Base-by-base conservation (phyloP, 2,113 vertebrate genomes). In the Pollachius pollachius region DNA sequence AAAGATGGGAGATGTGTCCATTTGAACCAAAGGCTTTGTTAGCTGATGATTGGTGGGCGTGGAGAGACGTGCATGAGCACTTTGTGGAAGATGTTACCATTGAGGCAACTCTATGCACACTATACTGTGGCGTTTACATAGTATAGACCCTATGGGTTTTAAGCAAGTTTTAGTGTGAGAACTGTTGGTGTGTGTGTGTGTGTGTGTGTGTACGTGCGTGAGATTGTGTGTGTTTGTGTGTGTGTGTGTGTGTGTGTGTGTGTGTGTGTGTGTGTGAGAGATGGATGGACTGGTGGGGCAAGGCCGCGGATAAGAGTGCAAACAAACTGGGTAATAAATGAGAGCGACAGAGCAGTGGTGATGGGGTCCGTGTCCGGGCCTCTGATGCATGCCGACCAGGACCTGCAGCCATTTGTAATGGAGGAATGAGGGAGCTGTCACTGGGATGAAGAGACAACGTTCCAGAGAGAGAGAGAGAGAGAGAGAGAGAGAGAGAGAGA, bases 281-380 rank as follows among this genome's bases (percentile, higher is more conserved):
- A 98, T 97, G 93, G 95, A 97, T 97, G 93, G 88, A 93, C 88
- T 80, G 89, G 93, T 91, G 79, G 92, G 90, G 93, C 95, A 97
- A 97, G 96, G 96, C 95, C 94, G 82, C 85, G 94, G 94, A 96
- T 94, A 94, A 95, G 93, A 95, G 93, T 93, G 93, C 95, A 96
- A 96, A 96, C 94, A 96, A 95, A 95, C 94, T 89, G 82, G 89
- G 92, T 95, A 95, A 96, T 96, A 95, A 95, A 96, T 95, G 95
- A 92, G 92, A 90, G 91, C 86, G 92, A 92, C 92, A 91, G 90
- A 92, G 91, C 81, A 81, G 88, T 65, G 75, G 92, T 94, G 93
- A 94, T 94, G 93, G 92, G 93, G 91, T 91, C 88, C 69, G 80
- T 91, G 92, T 89, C 88, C 84, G 74, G 75, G 88, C 81, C 89